phyloP scores from a whole-genome alignment of 2,797 vertebrate genomes.

The Galagoides demidoff region DNA sequence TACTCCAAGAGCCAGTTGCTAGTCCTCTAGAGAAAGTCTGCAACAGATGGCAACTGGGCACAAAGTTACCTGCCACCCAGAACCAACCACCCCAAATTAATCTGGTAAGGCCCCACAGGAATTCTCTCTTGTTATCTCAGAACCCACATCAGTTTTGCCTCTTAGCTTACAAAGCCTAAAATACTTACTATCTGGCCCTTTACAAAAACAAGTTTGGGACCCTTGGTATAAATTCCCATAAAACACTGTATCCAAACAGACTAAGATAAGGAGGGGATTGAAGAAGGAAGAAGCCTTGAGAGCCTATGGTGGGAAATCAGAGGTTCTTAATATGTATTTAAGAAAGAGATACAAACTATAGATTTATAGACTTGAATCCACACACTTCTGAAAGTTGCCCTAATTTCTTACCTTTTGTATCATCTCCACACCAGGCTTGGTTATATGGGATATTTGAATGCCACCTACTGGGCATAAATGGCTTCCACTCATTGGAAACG shows the following conservation, averaged over 20 bases:
- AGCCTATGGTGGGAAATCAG: neutral
- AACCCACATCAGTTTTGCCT: neutral
- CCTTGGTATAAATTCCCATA: neutral
- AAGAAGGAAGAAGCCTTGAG: neutral
- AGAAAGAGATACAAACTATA: neutral
- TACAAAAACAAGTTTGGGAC: neutral
- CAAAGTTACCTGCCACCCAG: neutral
- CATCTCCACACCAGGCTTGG: neutral
- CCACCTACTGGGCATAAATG: slow-evolving; percentile 76
- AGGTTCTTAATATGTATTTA: neutral
- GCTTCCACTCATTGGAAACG: neutral
- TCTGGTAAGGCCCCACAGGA: accelerated
- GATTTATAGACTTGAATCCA: neutral
- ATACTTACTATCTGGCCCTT: neutral
- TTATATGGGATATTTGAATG: slow-evolving; percentile 61
- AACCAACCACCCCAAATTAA: neutral
- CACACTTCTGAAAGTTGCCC: neutral
- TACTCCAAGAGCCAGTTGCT: neutral
- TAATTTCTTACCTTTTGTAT: neutral
- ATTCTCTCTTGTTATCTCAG: neutral
- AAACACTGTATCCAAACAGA: neutral
- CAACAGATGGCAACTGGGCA: neutral
- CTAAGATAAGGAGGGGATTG: neutral
- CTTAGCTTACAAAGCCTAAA: neutral
- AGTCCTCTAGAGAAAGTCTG: neutral